Evolutionary conservation across 2,888 invertebrate species (phyloP).

Genomic region (Monopis laevigella): DNA sequence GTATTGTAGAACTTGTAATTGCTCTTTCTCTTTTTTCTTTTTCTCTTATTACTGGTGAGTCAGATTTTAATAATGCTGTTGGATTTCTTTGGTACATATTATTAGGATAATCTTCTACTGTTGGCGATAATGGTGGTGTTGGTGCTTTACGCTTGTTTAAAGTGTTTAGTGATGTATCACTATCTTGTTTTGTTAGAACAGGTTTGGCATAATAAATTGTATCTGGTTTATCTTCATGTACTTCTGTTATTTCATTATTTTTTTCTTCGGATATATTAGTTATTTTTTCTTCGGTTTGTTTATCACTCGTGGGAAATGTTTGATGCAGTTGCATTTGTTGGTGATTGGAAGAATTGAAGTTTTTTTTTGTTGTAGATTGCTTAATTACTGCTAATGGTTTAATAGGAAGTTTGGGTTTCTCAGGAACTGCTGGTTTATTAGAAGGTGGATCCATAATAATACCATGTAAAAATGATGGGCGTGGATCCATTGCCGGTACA

Average conservation of each 20-base stretch:
- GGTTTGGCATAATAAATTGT: constrained; percentile 55
- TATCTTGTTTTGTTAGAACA: constrained; percentile 65
- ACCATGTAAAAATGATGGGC: constrained; percentile 79
- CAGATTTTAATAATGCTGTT: constrained; percentile 64
- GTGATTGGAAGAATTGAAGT: constrained; percentile 29
- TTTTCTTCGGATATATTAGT: constrained; percentile 38
- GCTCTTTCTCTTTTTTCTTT: constrained; percentile 80
- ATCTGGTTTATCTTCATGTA: constrained; percentile 46
- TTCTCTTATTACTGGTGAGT: constrained; percentile 76
- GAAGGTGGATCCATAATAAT: constrained; percentile 59
- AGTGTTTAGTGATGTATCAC: constrained; percentile 61
- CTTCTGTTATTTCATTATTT: constrained; percentile 45
- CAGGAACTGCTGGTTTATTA: constrained; percentile 72
- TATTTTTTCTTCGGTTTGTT: constrained; percentile 34
- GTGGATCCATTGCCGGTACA: constrained; percentile 66
- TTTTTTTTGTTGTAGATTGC: constrained; percentile 46
- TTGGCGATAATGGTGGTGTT: constrained; percentile 71
- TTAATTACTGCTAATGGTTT: constrained; percentile 66
- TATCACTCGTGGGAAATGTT: constrained; percentile 17
- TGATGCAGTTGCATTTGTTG: constrained; percentile 65
- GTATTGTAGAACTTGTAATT: constrained; percentile 29
- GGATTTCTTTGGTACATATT: constrained; percentile 70
- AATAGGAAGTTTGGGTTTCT: constrained; percentile 72
- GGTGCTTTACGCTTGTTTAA: constrained; percentile 80
- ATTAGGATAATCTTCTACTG: constrained; percentile 55